Base-by-base conservation (phyloP, 2,797 vertebrate genomes). In the Channallabes apus region DNA sequence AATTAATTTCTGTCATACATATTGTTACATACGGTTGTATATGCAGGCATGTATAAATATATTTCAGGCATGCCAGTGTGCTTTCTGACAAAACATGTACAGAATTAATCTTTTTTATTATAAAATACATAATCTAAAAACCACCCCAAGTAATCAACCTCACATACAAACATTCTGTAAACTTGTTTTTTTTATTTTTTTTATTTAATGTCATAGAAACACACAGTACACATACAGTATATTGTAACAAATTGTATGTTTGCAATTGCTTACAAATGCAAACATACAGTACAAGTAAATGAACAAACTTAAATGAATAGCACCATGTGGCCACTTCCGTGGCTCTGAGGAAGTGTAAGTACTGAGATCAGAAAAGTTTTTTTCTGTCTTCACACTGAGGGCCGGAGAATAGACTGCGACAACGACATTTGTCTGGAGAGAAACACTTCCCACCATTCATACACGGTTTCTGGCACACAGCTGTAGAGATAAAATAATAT, bases 391-490 rank as follows among this genome's bases (percentile, higher is more conserved):
- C 93, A 11, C 96, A 97, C 87, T 89, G 95, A 0, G 91, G 91
- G 75, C 96, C 96, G 6, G 92, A 95, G 91, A 93, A 96, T 0
- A 90, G 93, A 58, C 89, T 87, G 3, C 94, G 95, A 84, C 96
- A 97, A 86, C 95, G 93, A 80, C 97, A 97, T 71, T 94, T 93
- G 1, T 96, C 89, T 0, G 96, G 96, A 69, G 96, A 95, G 83
- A 96, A 90, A 80, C 96, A 97, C 91, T 97, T 97, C 32, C 96
- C 96, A 88, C 96, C 96, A 0, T 96, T 94, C 59, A 95, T 89
- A 89, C 96, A 97, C 73, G 93, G 90, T 62, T 89, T 91, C 58
- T 90, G 86, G 86, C 96, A 97, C 20, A 96, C 92, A 77, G 96
- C 96, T 97, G 88, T 67, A 22, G 82, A 59, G 8, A 15, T 73